Evolutionary conservation across 2,888 invertebrate species (phyloP), one percentile per base, ranked within the genome.

Genomic region (Agrotis segetum): DNA sequence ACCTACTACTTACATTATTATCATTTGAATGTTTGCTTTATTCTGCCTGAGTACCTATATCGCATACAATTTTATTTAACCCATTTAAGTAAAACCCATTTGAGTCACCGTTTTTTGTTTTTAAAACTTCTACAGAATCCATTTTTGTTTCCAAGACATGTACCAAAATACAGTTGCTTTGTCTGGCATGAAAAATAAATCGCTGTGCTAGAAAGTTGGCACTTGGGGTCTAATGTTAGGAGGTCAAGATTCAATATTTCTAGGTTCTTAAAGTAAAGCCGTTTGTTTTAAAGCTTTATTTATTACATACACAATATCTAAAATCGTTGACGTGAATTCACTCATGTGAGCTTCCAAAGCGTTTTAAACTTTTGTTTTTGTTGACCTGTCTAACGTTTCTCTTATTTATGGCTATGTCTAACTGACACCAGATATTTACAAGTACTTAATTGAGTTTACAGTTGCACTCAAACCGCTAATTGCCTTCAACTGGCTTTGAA

Each of bases 191-290:
- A 49, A 59, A 53, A 58, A 70, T 60, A 77, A 70, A 50, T 50
- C 16, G 21, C 34, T 65, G 50, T 47, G 29, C 66, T 83, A 75
- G 83, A 83, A 83, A 83, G 83, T 80, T 74, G 44, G 56, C 60
- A 62, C 67, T 79, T 58, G 52, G 52, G 58, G 29, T 81, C 64
- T 78, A 74, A 74, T 71, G 83, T 82, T 77, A 79, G 58, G 63
- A 67, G 83, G 83, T 83, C 83, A 83, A 82, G 75, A 80, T 74
- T 67, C 53, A 67, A 59, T 77, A 55, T 77, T 77, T 70, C 53
- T 74, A 76, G 66, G 65, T 77, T 65, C 69, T 14, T 34, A 68
- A 61, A 49, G 29, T 56, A 34, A 77, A 34, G 53, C 50, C 67
- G 58, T 55, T 40, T 68, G 24, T 46, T 70, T 65, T 66, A 60